phyloP scores from a whole-genome alignment of 2,113 vertebrate genomes.

The Brevimyrus niger region DNA sequence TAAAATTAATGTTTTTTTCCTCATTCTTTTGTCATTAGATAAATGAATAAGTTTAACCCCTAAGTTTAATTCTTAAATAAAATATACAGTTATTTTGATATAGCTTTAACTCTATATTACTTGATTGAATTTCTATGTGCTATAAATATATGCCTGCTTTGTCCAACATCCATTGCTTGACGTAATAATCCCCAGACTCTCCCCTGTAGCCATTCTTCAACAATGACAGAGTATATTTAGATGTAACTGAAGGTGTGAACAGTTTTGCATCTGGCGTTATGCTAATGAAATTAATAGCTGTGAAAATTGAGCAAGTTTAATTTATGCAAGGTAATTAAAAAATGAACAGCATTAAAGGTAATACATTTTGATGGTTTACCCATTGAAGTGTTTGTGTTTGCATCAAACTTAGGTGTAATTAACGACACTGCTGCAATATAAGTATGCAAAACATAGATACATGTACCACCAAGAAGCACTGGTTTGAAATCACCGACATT shows the following conservation, averaged over 20 bases:
- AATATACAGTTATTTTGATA: background rate
- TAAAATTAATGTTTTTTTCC: background rate
- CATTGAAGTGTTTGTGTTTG: background rate
- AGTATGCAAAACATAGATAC: background rate
- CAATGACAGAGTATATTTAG: background rate
- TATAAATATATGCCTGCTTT: background rate
- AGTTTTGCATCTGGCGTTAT: background rate
- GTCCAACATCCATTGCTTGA: background rate
- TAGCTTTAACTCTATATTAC: background rate
- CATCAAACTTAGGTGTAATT: background rate
- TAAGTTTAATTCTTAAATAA: background rate
- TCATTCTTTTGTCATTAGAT: background rate
- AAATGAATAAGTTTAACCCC: background rate
- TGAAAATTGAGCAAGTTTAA: background rate
- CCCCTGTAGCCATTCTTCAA: background rate
- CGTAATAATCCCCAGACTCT: background rate
- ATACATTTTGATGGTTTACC: background rate
- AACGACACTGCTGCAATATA: background rate
- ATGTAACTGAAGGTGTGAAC: background rate
- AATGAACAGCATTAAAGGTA: background rate
- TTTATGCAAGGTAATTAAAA: slow-evolving; percentile 10
- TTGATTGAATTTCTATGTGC: background rate
- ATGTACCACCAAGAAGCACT: background rate
- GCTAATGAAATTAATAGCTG: slow-evolving; percentile 8
- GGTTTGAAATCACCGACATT: background rate